phyloP scores from a whole-genome alignment of 1,140 invertebrate species.

The Bactericera cockerelli region DNA sequence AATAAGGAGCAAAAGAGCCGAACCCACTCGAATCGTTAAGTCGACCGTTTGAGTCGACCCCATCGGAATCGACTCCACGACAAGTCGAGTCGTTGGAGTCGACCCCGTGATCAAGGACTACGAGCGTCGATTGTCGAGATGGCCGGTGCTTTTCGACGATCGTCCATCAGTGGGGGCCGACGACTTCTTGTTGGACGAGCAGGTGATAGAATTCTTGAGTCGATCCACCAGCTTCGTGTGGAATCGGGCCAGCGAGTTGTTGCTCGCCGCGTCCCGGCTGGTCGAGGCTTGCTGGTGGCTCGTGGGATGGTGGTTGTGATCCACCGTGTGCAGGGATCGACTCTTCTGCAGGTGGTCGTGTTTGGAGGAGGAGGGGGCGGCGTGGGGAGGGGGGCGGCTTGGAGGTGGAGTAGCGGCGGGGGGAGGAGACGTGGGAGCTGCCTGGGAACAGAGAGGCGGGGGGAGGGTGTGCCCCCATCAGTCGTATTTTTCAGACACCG shows the following conservation, averaged over 20 bases:
- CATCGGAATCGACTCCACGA: too few relatives aligned
- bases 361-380: constrained; percentile 42
- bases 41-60: too few relatives aligned
- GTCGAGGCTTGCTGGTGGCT: constrained; percentile 30
- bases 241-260: constrained; percentile 61
- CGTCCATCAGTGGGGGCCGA: too few relatives aligned
- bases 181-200: constrained; percentile 27
- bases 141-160: too few relatives aligned
- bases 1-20: too few relatives aligned
- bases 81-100: too few relatives aligned
- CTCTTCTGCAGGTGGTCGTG: neutral
- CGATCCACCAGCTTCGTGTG: constrained; percentile 70
- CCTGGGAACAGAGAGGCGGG: constrained; percentile 27
- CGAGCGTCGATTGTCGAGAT: too few relatives aligned
- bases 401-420: constrained; percentile 39
- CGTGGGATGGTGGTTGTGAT: too few relatives aligned
- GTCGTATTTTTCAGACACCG: too few relatives aligned
- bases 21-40: too few relatives aligned
- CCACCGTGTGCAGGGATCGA: neutral
- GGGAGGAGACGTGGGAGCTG: constrained; percentile 38
- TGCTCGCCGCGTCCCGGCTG: constrained; percentile 13
- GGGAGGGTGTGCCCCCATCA: too few relatives aligned
- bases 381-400: constrained; percentile 35
- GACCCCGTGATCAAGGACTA: too few relatives aligned
- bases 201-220: constrained; percentile 55